These are phyloP conservation scores for Drosophila tani DNA, from an alignment of 1,140 invertebrate species.

Conservation along the genomic window DNA sequence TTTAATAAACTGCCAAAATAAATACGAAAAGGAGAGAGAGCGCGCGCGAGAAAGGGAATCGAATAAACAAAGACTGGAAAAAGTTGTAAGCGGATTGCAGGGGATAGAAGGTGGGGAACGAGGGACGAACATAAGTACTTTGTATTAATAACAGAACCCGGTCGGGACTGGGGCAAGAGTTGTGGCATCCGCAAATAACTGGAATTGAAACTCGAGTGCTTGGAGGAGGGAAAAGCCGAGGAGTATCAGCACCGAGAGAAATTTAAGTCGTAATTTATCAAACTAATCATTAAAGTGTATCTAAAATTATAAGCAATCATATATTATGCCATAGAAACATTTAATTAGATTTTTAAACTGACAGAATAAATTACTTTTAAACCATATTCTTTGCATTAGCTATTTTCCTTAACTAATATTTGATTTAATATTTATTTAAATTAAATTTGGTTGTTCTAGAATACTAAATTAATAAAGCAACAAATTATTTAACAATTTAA, in stretches of 20 bases:
- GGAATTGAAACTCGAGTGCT: conserved; percentile 43
- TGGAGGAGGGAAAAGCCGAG: background rate
- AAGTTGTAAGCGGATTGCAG: conserved; percentile 57
- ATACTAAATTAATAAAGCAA: background rate
- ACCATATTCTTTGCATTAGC: no score
- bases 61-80: conserved; percentile 43
- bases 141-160: conserved; percentile 46
- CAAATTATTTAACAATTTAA: background rate
- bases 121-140: conserved; percentile 41
- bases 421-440: background rate
- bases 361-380: no score
- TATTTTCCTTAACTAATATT: no score
- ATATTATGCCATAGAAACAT: no score
- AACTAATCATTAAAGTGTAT: no score
- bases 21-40: conserved; percentile 51
- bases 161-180: conserved; percentile 30
- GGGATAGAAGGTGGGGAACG: conserved; percentile 10
- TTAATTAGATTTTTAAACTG: no score
- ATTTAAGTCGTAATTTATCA: background rate
- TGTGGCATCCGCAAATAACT: conserved; percentile 49
- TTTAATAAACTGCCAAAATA: conserved; percentile 79
- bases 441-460: background rate
- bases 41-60: conserved; percentile 34
- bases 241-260: conserved; percentile 9
- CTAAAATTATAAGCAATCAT: no score